A percentile compares a stretch with the other conserved stretches of the same genome.
Evolutionary conservation across 2,888 invertebrate genomes (phyloP).

Genomic region (Morpho helenor): DNA sequence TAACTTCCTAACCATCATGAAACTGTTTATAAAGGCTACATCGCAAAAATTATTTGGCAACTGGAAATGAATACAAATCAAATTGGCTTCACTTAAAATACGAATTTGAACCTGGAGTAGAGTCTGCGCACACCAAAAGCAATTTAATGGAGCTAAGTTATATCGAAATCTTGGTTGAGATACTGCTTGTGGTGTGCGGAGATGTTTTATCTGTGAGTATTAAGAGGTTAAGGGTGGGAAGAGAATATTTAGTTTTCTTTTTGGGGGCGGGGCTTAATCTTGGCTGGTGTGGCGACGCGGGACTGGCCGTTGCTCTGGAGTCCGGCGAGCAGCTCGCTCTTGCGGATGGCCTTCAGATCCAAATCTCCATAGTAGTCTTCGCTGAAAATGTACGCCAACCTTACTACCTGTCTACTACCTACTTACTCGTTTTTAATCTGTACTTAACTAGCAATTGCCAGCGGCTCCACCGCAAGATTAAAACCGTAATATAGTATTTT

Average conservation of each 20-base stretch:
- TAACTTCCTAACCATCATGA: slow-evolving; percentile 60
- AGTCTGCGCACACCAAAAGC: slow-evolving; percentile 54
- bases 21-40: slow-evolving; percentile 61
- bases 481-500: too few species aligned
- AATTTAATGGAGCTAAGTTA: slow-evolving; percentile 23
- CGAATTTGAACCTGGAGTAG: slow-evolving; percentile 60
- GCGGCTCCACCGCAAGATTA: too few species aligned
- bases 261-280: slow-evolving; percentile 73
- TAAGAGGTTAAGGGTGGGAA: slow-evolving; percentile 54
- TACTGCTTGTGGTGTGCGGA: slow-evolving; percentile 51
- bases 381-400: slow-evolving; percentile 83
- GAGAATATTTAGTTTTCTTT: slow-evolving; percentile 67
- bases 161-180: neutral
- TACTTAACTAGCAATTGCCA: neutral
- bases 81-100: slow-evolving; percentile 57
- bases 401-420: slow-evolving; percentile 64
- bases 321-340: slow-evolving; percentile 93
- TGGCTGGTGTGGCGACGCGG: slow-evolving; percentile 63
- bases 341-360: slow-evolving; percentile 96
- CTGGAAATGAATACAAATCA: slow-evolving; percentile 69
- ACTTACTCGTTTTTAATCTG: slow-evolving; percentile 25
- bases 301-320: slow-evolving; percentile 81
- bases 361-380: slow-evolving; percentile 98
- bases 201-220: slow-evolving; percentile 65
- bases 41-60: slow-evolving; percentile 72